Evolutionary conservation across 2,797 vertebrate genomes (phyloP).

Genomic region (Rhabdophis nuchalis): DNA sequence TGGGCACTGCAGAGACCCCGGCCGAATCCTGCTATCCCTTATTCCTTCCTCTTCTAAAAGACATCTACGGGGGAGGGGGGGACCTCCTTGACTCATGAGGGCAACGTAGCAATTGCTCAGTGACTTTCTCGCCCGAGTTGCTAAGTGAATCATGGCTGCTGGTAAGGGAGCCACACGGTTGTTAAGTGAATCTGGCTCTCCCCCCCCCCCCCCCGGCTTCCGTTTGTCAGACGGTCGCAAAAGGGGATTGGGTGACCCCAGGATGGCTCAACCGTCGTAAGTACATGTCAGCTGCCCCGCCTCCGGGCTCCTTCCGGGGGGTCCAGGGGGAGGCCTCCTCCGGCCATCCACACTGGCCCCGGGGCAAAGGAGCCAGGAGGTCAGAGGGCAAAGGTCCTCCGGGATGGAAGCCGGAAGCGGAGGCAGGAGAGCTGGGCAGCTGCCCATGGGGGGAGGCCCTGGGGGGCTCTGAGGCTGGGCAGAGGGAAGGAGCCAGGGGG

Average conservation of each 20-base stretch:
- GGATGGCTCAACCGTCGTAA: too few species aligned
- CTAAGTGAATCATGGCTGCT: neutral
- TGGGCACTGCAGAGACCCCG: neutral
- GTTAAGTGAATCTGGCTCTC: neutral
- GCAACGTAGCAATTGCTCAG: rapidly evolving
- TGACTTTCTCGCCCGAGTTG: neutral
- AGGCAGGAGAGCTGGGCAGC: neutral
- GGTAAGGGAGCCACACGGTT: neutral
- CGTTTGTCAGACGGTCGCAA: rapidly evolving
- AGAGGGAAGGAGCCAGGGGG: neutral
- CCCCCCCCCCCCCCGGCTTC: neutral
- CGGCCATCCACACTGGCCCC: neutral
- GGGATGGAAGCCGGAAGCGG: neutral
- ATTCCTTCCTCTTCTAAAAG: neutral
- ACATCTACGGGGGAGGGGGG: neutral
- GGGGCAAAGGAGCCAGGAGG: neutral
- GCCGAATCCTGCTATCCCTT: too few species aligned
- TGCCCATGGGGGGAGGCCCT: neutral
- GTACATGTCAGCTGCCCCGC: too few species aligned
- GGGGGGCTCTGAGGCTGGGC: neutral
- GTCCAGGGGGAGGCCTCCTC: neutral
- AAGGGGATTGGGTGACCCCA: neutral
- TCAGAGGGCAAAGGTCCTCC: neutral
- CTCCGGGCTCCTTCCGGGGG: neutral
- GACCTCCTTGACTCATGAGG: rapidly evolving